Evolutionary conservation across 2,113 vertebrate genomes (phyloP).

Genomic region (Sterrhoptilus dennistouni): DNA sequence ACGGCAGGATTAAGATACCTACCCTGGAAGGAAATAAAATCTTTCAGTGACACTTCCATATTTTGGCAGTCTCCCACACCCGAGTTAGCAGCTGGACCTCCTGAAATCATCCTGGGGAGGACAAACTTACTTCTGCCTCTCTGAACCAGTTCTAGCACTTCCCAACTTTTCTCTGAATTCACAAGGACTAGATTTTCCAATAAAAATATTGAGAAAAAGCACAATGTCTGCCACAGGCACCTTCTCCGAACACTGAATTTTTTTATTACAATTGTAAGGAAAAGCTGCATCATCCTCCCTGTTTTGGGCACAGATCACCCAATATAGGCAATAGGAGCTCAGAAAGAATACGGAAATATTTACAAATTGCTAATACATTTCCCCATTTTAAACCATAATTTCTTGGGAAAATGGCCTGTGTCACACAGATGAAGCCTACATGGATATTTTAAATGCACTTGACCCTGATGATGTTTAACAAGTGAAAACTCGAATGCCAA

Average conservation of each 20-base stretch:
- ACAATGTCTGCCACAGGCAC: too few species aligned
- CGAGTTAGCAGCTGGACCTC: not conserved
- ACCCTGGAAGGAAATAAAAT: not conserved
- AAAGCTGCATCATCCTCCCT: not conserved
- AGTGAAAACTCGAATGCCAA: not conserved
- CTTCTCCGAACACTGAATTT: not conserved
- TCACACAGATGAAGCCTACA: not conserved
- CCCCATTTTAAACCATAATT: not conserved
- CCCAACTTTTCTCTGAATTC: not conserved
- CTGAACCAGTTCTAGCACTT: not conserved
- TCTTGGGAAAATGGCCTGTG: not conserved
- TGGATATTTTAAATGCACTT: not conserved
- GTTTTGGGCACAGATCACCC: accelerated
- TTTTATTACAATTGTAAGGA: not conserved
- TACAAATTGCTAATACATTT: not conserved
- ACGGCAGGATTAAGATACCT: not conserved
- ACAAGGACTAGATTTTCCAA: not conserved
- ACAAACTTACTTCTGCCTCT: not conserved
- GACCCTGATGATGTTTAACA: not conserved
- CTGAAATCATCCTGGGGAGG: not conserved
- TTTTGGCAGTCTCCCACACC: not conserved
- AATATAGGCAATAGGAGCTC: not conserved
- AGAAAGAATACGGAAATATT: not conserved
- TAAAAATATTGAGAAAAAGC: not conserved
- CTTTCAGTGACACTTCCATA: not conserved